Conservation (phyloP, 2,113 vertebrate genomes). For the Columba janthina region DNA sequence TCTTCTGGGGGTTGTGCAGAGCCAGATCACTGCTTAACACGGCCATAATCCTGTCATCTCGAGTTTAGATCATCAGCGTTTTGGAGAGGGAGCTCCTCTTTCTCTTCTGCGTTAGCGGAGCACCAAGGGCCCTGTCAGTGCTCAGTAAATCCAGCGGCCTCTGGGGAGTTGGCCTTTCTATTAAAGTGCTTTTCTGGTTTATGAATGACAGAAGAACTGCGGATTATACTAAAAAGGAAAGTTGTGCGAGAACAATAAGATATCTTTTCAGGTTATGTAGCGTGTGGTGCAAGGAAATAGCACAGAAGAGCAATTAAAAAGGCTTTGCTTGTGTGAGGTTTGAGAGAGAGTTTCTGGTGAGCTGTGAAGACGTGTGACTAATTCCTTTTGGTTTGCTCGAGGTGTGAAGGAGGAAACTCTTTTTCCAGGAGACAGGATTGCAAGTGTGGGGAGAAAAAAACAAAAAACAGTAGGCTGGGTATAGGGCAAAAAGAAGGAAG, state of each 20-base stretch:
- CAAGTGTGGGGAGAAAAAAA: no score
- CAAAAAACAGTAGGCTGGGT: background rate
- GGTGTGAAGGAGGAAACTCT: background rate
- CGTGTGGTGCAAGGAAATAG: background rate
- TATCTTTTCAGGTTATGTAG: no score
- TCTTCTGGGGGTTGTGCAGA: background rate
- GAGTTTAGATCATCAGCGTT: background rate
- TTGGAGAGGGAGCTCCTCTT: background rate
- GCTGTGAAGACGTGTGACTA: background rate
- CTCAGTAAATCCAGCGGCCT: conserved; percentile 22
- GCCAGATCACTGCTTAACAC: conserved; percentile 18
- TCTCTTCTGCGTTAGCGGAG: background rate
- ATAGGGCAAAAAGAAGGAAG: background rate
- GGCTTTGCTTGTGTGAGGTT: background rate
- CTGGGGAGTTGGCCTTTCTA: background rate
- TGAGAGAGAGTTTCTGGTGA: background rate
- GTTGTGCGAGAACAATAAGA: background rate
- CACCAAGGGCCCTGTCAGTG: background rate
- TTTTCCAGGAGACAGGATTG: background rate
- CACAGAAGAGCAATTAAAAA: background rate
- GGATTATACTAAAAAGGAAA: background rate
- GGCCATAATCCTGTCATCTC: conserved; percentile 30
- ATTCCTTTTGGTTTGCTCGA: background rate
- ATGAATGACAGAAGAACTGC: background rate
- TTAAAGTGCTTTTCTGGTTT: background rate